Percentiles rank a stretch among this genome's conserved stretches.
Conservation (phyloP, 1,140 invertebrate genomes). For the Amyelois transitella region DNA sequence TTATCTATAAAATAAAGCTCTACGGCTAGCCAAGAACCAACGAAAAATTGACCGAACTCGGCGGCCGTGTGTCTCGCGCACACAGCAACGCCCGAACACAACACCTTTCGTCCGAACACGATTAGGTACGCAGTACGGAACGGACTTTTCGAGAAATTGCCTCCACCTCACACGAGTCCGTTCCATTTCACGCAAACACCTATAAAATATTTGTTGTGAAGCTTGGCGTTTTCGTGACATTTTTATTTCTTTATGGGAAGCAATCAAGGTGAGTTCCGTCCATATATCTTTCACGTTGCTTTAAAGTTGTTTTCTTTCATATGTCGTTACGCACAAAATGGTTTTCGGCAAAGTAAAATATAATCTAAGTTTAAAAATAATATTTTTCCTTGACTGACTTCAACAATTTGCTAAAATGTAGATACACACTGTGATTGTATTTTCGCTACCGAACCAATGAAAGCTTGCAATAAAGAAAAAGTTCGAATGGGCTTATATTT, state of each 20-base stretch:
- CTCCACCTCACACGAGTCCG: slow-evolving; percentile 16
- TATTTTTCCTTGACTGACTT: background rate
- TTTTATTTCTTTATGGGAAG: background rate
- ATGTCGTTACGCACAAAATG: too few relatives aligned
- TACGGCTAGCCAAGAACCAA: background rate
- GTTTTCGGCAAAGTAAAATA: too few relatives aligned
- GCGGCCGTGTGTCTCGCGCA: slow-evolving; percentile 19
- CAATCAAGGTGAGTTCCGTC: background rate
- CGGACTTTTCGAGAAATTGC: slow-evolving; percentile 28
- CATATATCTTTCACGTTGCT: too few relatives aligned
- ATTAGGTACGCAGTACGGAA: slow-evolving; percentile 35
- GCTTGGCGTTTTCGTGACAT: background rate
- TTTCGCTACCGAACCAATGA: too few relatives aligned
- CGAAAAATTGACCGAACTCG: too few relatives aligned
- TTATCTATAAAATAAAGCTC: too few relatives aligned
- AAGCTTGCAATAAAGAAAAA: too few relatives aligned
- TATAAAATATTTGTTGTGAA: background rate
- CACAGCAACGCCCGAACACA: slow-evolving; percentile 12
- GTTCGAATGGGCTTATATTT: too few relatives aligned
- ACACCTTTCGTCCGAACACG: slow-evolving; percentile 31
- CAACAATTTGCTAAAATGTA: background rate
- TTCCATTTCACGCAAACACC: background rate
- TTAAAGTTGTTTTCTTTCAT: too few relatives aligned
- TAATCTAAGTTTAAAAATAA: too few relatives aligned
- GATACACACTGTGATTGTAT: background rate